Evolutionary conservation across 1,140 invertebrate species (phyloP), one percentile per base, ranked within the genome.

Genomic region (Drosophila funebris): DNA sequence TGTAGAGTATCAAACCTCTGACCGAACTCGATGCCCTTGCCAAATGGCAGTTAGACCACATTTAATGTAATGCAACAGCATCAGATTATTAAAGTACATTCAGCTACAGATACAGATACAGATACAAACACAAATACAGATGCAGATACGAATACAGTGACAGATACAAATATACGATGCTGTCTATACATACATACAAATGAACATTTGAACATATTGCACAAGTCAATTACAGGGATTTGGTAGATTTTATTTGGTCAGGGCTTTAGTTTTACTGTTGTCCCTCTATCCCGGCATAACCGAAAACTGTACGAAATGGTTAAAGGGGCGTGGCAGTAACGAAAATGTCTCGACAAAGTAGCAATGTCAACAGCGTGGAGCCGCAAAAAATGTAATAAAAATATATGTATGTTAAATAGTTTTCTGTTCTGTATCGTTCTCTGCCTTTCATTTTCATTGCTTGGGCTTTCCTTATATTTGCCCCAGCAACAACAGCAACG

Each of bases 191-290:
- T 22, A 27, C 36, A 61, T 50, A 64, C 41, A 57, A 50, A 71
- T 78, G 66, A 57, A 57, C 56, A 52, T 64, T 64, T 64, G 60
- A 67, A 73, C 76, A 76, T 84, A 84, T 84, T 84, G 80, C 73
- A 84, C 63, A 80, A 84, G 81, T 84, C 81, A 84, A 84, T 84
- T 84, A 84, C 81, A 68, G 81, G 81, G 81, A 84, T 84, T 74
- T 77, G 20, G 68, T 77, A 80, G 73, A 85, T 84, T 84, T 84
- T 84, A 85, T 84, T 79, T 84, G 31, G 68, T 22, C 54, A 50
- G 78, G 73, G 75, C 83, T 84, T 84, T 53, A 70, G 81, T 80
- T 76, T 78, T 78, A 60, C 31, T 61, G 33, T 44, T 52, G 13
- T 37, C 31, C 37, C 36, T 13, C 27, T 1, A 8, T 1, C n/a